Evolutionary conservation across 1,140 invertebrate genomes (phyloP).

Genomic region (Cheumatopsyche charites): DNA sequence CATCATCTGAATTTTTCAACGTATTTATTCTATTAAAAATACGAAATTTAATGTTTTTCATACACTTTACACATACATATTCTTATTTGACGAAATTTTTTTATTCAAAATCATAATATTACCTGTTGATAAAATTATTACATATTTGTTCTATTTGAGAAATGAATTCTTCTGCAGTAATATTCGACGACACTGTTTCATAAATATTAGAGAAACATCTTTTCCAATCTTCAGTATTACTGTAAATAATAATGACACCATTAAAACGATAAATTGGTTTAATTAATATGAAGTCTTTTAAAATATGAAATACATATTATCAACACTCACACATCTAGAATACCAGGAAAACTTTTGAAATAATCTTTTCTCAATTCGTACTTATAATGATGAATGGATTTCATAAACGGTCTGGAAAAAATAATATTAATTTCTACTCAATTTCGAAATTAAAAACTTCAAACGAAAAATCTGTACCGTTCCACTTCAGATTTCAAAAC

Average conservation of each 20-base stretch:
- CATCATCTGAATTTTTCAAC: not conserved
- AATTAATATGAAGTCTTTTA: not conserved
- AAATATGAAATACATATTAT: not conserved
- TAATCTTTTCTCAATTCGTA: not conserved
- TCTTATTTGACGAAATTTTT: not conserved
- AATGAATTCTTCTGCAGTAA: not conserved
- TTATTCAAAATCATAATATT: not conserved
- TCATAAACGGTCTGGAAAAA: not conserved
- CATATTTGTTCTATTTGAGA: slow-evolving; percentile 1
- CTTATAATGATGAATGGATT: slow-evolving; percentile 17
- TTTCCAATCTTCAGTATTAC: slow-evolving; percentile 1
- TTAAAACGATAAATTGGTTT: not conserved
- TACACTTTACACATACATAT: too few species aligned
- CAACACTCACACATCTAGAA: slow-evolving; percentile 6
- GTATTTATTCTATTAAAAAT: not conserved
- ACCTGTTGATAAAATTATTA: not conserved
- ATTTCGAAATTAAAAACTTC: too few species aligned
- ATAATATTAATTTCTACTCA: not conserved
- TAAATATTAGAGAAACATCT: not conserved
- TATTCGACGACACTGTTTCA: not conserved
- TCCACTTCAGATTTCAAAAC: not conserved
- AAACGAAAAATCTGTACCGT: not conserved
- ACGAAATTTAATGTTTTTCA: not conserved
- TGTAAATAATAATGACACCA: not conserved
- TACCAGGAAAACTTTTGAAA: not conserved